A percentile compares a stretch with the other conserved stretches of the same genome.
phyloP scores from a whole-genome alignment of 2,888 invertebrate genomes.

The Apotomis capreana region DNA sequence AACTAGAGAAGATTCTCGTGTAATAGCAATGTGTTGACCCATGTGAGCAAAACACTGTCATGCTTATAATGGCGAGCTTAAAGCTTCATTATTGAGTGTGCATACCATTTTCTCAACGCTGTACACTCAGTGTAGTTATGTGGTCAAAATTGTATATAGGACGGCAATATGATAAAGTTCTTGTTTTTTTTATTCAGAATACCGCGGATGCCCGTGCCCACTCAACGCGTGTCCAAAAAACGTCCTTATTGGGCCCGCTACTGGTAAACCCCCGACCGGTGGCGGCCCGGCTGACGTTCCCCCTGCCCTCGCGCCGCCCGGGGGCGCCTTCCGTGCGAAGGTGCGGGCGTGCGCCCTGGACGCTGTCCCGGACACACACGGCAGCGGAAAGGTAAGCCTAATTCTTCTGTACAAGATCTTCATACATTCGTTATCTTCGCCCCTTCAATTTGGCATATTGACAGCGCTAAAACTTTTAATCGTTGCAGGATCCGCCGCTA shows the following conservation, averaged over 20 bases:
- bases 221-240: slow-evolving; percentile 98
- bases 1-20: too few relatives aligned
- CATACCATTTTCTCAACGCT: too few relatives aligned
- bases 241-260: slow-evolving; percentile 99
- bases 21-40: too few relatives aligned
- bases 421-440: too few relatives aligned
- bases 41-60: too few relatives aligned
- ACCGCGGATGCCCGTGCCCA: slow-evolving; percentile 91
- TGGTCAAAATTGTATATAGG: too few relatives aligned
- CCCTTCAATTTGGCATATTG: neutral
- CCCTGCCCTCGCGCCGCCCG: slow-evolving; percentile 74
- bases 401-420: too few relatives aligned
- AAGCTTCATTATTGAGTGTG: too few relatives aligned
- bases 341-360: slow-evolving; percentile 77
- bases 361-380: slow-evolving; percentile 71
- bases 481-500: slow-evolving; percentile 72
- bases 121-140: too few relatives aligned
- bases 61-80: too few relatives aligned
- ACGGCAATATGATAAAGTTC: too few relatives aligned
- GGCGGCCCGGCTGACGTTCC: slow-evolving; percentile 80
- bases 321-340: slow-evolving; percentile 81
- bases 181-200: slow-evolving; percentile 63
- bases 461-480: neutral
- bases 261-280: slow-evolving; percentile 95
- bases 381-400: slow-evolving; percentile 73